phyloP scores from a whole-genome alignment of 2,113 vertebrate species.

The Cavia aperea region DNA sequence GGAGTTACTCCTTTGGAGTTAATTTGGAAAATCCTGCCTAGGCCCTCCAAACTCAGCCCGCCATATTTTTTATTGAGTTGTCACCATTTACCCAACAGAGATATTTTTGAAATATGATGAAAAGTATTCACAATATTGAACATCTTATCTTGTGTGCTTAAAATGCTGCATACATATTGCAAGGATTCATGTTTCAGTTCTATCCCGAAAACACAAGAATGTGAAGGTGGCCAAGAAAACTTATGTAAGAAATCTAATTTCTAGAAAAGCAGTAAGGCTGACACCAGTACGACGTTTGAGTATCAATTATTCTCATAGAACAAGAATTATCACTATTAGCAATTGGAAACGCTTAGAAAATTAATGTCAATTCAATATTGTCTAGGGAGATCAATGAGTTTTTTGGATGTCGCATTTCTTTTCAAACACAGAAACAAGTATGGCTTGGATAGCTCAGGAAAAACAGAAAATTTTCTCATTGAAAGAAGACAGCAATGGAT shows the following conservation, averaged over 20 bases:
- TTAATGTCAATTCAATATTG: not conserved
- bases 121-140: not conserved
- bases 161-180: not conserved
- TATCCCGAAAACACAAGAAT: not conserved
- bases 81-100: not conserved
- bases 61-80: not conserved
- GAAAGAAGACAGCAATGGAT: not conserved
- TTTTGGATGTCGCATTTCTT: not conserved
- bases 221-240: not conserved
- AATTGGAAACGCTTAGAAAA: constrained; percentile 22
- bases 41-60: not conserved
- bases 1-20: not conserved
- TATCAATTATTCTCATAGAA: not conserved
- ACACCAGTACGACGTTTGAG: not conserved
- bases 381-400: constrained; percentile 22
- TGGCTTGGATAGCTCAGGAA: not conserved
- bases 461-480: not conserved
- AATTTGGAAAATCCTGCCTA: not conserved
- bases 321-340: not conserved
- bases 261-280: not conserved
- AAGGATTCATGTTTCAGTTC: not conserved
- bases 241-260: constrained; percentile 21
- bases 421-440: not conserved
- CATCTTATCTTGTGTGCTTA: not conserved
- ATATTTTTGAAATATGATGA: not conserved